phyloP scores from a whole-genome alignment of 2,113 vertebrate species.

The Octodon degus region DNA sequence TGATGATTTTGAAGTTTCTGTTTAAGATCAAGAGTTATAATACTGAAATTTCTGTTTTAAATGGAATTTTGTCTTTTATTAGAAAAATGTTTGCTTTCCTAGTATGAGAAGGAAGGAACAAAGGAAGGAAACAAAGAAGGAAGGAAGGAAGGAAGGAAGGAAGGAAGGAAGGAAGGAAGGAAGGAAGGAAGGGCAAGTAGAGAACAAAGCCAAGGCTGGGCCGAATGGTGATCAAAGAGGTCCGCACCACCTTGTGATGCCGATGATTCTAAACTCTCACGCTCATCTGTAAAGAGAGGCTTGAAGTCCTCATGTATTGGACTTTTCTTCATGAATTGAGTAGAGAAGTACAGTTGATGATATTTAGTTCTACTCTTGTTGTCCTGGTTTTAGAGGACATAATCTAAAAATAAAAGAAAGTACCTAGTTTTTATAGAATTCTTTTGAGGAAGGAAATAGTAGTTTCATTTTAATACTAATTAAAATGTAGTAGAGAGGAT shows the following conservation, averaged over 20 bases:
- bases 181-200: rapidly evolving
- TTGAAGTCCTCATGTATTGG: not conserved
- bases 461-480: not conserved
- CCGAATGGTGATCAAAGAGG: not conserved
- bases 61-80: not conserved
- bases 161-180: not conserved
- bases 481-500: not conserved
- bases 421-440: not conserved
- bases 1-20: not conserved
- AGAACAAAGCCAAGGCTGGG: not conserved
- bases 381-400: not conserved
- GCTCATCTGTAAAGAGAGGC: not conserved
- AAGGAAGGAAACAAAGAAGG: not conserved
- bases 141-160: not conserved
- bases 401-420: not conserved
- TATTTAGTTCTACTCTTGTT: not conserved
- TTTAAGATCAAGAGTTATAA: not conserved
- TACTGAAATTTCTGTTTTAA: not conserved
- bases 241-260: not conserved
- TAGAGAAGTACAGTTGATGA: not conserved
- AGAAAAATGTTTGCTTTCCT: not conserved
- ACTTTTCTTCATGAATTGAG: not conserved
- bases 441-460: not conserved
- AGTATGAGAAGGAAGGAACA: not conserved
- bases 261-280: not conserved